Evolutionary conservation across 1,140 invertebrate genomes (phyloP).

Genomic region (Bradynema listronoti): DNA sequence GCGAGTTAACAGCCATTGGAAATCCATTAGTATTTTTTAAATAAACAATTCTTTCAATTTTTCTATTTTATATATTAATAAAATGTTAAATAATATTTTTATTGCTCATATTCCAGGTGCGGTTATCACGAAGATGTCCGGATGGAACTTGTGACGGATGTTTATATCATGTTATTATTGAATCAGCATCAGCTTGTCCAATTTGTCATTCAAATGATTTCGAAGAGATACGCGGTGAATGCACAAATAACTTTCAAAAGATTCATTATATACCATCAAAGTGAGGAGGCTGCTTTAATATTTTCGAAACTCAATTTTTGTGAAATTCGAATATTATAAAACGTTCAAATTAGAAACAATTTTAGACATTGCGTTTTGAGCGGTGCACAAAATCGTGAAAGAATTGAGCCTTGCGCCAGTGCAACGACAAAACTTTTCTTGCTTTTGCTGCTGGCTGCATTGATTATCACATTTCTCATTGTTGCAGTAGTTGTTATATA

Average conservation of each 20-base stretch:
- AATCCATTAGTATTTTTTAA: constrained; percentile 20
- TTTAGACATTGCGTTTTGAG: constrained; percentile 41
- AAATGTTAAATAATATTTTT: too few species aligned
- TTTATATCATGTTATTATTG: constrained; percentile 63
- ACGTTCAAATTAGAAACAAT: background rate
- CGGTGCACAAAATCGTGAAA: constrained; percentile 40
- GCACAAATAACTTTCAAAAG: constrained; percentile 61
- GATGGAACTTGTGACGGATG: constrained; percentile 68
- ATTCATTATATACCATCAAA: constrained; percentile 63
- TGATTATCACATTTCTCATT: constrained; percentile 29
- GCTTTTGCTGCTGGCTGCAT: constrained; percentile 29
- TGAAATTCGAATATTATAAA: background rate
- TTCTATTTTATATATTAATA: constrained; percentile 16
- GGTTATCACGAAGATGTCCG: constrained; percentile 62
- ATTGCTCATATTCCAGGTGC: constrained; percentile 25
- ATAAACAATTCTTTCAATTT: constrained; percentile 9
- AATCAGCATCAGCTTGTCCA: constrained; percentile 62
- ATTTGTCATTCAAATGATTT: constrained; percentile 60
- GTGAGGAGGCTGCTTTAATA: constrained; percentile 42
- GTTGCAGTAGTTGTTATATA: constrained; percentile 38
- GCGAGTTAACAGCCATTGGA: constrained; percentile 44
- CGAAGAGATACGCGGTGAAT: constrained; percentile 63
- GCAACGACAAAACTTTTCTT: constrained; percentile 29
- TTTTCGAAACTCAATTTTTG: background rate
- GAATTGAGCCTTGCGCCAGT: constrained; percentile 29